Percentiles rank a stretch among this genome's conserved stretches.
Conservation (phyloP, 1,140 invertebrate species). For the Euwallacea fornicatus region DNA sequence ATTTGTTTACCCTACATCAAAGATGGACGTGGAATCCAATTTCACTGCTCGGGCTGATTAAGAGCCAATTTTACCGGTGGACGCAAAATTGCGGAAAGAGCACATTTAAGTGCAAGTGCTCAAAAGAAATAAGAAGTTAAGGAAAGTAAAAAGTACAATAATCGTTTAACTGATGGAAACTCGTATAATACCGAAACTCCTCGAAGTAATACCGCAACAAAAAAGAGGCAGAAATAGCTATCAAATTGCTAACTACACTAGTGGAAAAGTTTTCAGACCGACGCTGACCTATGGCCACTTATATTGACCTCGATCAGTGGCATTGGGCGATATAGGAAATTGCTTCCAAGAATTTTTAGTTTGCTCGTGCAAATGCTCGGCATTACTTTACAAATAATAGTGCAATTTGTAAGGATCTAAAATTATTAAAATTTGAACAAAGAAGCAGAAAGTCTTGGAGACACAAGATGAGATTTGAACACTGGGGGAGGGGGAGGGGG, state of each 20-base stretch:
- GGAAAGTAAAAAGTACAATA: no score
- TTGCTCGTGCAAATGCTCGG: slow-evolving; percentile 3
- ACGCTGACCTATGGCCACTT: slow-evolving; percentile 24
- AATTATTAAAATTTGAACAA: no score
- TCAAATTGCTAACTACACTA: slow-evolving; percentile 26
- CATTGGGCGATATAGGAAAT: slow-evolving; percentile 14
- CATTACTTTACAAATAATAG: no score
- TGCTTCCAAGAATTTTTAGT: slow-evolving; percentile 14
- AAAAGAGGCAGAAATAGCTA: slow-evolving; percentile 16
- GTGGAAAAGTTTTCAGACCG: slow-evolving; percentile 26
- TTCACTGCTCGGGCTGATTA: slow-evolving; percentile 10
- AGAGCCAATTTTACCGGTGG: background rate
- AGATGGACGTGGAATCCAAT: slow-evolving; percentile 18
- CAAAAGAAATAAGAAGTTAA: no score
- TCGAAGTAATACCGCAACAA: slow-evolving; percentile 8
- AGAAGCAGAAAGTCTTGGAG: no score
- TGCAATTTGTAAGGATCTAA: no score
- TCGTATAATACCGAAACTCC: slow-evolving; percentile 1
- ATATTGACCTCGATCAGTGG: slow-evolving; percentile 21
- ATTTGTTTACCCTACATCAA: slow-evolving; percentile 18
- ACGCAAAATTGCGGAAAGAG: no score
- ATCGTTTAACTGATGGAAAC: slow-evolving; percentile 3
- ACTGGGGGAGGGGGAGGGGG: no score
- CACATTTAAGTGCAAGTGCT: no score
- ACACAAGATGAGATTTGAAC: no score